Evolutionary conservation across 2,888 invertebrate species (phyloP).

Genomic region (Catocala nupta): DNA sequence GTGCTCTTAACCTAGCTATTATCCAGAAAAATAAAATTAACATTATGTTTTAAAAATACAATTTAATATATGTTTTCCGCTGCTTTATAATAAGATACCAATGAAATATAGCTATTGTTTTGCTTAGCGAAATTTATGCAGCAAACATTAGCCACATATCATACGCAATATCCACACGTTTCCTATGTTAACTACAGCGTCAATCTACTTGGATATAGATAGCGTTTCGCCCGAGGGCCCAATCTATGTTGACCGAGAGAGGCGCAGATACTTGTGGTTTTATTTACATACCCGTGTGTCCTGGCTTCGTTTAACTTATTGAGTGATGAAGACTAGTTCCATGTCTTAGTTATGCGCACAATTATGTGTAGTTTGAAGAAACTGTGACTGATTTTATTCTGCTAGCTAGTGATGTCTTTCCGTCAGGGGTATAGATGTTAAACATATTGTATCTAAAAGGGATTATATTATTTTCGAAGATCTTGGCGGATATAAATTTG

Average conservation of each 20-base stretch:
- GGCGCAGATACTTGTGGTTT: slow-evolving; percentile 23
- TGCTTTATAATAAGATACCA: too few species aligned
- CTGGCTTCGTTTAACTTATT: slow-evolving; percentile 10
- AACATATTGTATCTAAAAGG: too few species aligned
- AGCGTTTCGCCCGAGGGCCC: slow-evolving; percentile 33
- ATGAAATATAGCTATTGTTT: too few species aligned
- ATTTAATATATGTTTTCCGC: too few species aligned
- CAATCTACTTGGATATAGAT: slow-evolving; percentile 8
- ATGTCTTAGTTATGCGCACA: slow-evolving; percentile 12
- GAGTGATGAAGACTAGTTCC: slow-evolving; percentile 13
- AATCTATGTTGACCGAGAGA: slow-evolving; percentile 28
- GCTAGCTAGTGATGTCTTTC: too few species aligned
- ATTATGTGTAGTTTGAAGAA: slow-evolving; percentile 2
- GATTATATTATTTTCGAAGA: too few species aligned
- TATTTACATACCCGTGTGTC: slow-evolving; percentile 37
- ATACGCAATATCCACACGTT: not conserved
- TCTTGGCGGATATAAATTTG: too few species aligned
- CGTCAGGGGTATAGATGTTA: too few species aligned
- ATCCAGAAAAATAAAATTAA: too few species aligned
- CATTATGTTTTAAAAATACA: too few species aligned
- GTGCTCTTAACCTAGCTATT: too few species aligned
- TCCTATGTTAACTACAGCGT: slow-evolving; percentile 10
- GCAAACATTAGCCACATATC: slow-evolving; percentile 10
- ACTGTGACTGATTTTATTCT: not conserved
- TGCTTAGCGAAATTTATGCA: too few species aligned